Evolutionary conservation across 64 coral and sea anemone species (phyloP).

Genomic region (Montipora capricornis): DNA sequence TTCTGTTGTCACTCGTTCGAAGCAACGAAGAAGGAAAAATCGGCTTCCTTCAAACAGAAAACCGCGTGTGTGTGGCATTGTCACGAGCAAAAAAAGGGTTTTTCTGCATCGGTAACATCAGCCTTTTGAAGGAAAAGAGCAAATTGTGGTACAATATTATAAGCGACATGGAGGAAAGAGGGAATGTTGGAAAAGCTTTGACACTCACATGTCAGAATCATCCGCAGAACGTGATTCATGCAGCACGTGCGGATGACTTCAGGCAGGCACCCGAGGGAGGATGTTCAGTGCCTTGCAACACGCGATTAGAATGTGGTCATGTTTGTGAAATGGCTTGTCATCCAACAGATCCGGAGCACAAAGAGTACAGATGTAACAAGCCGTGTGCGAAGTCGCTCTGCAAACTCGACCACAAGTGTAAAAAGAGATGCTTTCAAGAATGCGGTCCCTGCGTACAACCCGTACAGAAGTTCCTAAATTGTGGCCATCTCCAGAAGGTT

Average conservation of each 20-base stretch:
- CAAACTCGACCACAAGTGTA: constrained; percentile 55
- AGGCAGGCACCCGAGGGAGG: constrained; percentile 69
- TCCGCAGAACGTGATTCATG: constrained; percentile 52
- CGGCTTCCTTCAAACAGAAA: constrained; percentile 78
- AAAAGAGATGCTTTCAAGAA: constrained; percentile 34
- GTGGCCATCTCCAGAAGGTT: constrained; percentile 44
- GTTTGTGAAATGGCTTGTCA: constrained; percentile 69
- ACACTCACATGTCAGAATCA: constrained; percentile 68
- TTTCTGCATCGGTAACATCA: constrained; percentile 84
- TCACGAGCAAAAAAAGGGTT: constrained; percentile 90
- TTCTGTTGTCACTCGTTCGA: constrained; percentile 93
- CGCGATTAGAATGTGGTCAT: constrained; percentile 70
- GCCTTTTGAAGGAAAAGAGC: constrained; percentile 50
- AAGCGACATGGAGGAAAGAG: constrained; percentile 56
- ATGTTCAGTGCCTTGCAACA: constrained; percentile 36
- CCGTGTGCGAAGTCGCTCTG: constrained; percentile 43
- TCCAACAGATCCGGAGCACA: constrained; percentile 49
- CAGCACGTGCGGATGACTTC: constrained; percentile 61
- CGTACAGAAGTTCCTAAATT: constrained; percentile 27
- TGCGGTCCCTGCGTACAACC: constrained; percentile 53
- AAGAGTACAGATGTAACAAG: constrained; percentile 47
- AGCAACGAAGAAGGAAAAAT: constrained; percentile 92
- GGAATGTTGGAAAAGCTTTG: constrained; percentile 60
- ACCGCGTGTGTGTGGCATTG: constrained; percentile 91
- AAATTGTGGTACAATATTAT: constrained; percentile 72